These are phyloP conservation scores for Ylistrum balloti DNA, from an alignment of 1,140 invertebrate species.

Conservation along the genomic window DNA sequence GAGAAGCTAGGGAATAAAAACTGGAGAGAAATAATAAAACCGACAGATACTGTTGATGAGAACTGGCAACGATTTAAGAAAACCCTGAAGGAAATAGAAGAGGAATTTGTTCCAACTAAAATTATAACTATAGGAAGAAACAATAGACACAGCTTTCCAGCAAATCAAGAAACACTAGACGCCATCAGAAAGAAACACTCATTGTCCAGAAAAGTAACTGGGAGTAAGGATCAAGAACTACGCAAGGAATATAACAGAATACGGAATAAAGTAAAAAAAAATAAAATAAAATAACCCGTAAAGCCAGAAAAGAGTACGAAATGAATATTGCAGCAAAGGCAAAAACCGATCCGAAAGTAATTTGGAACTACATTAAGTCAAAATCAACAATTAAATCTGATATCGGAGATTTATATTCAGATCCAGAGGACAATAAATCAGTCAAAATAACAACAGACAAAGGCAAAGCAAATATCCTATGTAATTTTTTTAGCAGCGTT, in stretches of 20 bases:
- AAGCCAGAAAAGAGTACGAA: too few relatives aligned
- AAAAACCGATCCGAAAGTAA: too few relatives aligned
- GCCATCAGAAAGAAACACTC: too few relatives aligned
- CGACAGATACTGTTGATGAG: background rate
- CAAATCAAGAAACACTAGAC: background rate
- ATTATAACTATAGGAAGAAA: too few relatives aligned
- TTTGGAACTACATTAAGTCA: too few relatives aligned
- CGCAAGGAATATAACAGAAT: too few relatives aligned
- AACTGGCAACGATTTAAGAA: background rate
- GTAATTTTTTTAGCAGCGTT: too few relatives aligned
- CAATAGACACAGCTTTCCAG: background rate
- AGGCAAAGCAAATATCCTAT: background rate
- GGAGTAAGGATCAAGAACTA: conserved; percentile 44
- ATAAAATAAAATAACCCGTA: too few relatives aligned
- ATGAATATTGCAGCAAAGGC: too few relatives aligned
- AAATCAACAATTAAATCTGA: background rate
- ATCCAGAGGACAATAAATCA: too few relatives aligned
- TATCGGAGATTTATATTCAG: background rate
- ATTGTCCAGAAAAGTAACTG: too few relatives aligned
- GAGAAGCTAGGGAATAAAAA: background rate
- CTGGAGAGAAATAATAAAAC: background rate
- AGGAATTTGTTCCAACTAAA: background rate
- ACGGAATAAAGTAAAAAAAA: too few relatives aligned
- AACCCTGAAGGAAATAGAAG: background rate
- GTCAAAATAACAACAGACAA: background rate